Conservation (phyloP, 2,113 vertebrate species). For the Rallus limicola region DNA sequence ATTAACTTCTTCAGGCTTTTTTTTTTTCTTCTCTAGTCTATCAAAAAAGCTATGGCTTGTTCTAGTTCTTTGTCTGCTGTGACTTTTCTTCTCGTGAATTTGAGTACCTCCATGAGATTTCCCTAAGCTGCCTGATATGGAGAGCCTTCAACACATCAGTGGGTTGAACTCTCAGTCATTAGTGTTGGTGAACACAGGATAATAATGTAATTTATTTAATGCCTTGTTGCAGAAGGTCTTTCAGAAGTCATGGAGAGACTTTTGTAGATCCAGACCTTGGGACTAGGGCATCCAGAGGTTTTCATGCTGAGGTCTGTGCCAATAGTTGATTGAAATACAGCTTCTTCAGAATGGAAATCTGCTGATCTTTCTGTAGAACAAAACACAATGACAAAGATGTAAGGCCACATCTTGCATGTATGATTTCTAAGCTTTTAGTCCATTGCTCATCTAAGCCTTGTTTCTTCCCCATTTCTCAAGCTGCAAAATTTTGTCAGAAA, state of each 20-base stretch:
- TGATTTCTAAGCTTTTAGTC: neutral
- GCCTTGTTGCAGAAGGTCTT: neutral
- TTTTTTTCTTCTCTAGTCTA: neutral
- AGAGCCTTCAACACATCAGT: neutral
- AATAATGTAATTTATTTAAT: neutral
- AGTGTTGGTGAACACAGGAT: neutral
- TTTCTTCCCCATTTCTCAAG: neutral
- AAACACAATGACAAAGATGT: neutral
- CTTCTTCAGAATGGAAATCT: neutral
- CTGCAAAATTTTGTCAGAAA: neutral
- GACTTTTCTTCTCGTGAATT: neutral
- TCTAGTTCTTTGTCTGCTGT: neutral
- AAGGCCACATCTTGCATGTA: fast-evolving
- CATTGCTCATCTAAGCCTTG: neutral
- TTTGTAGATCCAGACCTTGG: neutral
- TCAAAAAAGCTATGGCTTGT: neutral
- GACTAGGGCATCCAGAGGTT: neutral
- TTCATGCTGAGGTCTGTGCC: neutral
- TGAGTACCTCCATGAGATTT: neutral
- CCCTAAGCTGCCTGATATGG: neutral
- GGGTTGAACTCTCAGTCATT: neutral
- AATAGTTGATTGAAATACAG: neutral
- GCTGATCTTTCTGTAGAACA: neutral
- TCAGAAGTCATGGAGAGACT: neutral
- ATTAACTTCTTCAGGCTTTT: neutral